Percentiles rank a stretch among this genome's conserved stretches.
phyloP scores from a whole-genome alignment of 2,113 vertebrate species.

The Phalacrocorax pelagicus region DNA sequence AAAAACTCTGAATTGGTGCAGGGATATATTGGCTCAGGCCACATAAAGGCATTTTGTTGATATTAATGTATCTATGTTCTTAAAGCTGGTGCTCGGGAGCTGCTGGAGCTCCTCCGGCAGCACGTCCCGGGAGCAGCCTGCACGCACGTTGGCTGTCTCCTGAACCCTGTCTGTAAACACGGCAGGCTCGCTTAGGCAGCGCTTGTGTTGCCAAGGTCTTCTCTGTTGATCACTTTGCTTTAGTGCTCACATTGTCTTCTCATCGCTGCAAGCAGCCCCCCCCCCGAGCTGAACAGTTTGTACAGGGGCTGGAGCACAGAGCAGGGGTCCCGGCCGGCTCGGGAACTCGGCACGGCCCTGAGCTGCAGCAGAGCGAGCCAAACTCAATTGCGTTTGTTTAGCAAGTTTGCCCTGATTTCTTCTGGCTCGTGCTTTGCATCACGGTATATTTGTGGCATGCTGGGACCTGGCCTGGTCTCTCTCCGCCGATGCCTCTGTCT shows the following conservation, averaged over 20 bases:
- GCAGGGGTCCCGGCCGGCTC: not conserved
- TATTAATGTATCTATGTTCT: not conserved
- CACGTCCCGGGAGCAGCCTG: not conserved
- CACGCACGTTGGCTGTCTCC: not conserved
- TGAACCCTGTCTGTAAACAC: not conserved
- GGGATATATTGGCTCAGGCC: not conserved
- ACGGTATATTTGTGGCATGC: not conserved
- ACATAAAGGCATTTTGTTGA: not conserved
- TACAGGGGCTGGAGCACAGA: not conserved
- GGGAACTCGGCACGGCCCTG: not conserved
- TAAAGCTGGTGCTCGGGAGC: not conserved
- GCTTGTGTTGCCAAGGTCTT: not conserved
- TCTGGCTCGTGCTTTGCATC: not conserved
- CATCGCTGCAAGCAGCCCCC: not conserved
- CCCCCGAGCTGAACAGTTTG: accelerated
- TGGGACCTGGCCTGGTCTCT: not conserved
- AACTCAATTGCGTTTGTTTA: not conserved
- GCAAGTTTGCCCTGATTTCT: not conserved
- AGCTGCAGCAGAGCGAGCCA: not conserved
- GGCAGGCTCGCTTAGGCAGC: not conserved
- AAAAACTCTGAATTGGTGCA: not conserved
- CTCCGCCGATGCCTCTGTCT: not conserved
- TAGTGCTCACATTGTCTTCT: accelerated
- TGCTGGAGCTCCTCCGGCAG: not conserved
- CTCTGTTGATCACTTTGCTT: not conserved